These are phyloP conservation scores for Myopa testacea DNA, from an alignment of 2,888 invertebrate genomes.

Conservation along the genomic window DNA sequence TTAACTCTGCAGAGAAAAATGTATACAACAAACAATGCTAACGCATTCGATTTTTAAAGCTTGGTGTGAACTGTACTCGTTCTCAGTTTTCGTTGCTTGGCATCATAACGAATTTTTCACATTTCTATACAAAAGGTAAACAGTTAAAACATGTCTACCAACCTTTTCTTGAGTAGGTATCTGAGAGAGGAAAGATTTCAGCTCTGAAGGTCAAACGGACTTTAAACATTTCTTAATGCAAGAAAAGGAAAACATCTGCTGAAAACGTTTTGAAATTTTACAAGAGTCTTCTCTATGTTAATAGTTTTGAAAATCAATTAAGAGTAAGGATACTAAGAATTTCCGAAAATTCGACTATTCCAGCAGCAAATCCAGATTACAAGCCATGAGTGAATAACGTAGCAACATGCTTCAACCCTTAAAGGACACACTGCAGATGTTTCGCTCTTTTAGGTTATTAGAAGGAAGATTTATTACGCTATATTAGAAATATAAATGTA, in stretches of 20 bases:
- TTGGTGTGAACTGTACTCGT: slow-evolving; percentile 18
- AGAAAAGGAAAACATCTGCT: not conserved
- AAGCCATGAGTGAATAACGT: no score
- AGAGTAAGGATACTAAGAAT: no score
- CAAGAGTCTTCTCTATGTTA: no score
- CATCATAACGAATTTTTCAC: not conserved
- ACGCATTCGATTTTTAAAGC: not conserved
- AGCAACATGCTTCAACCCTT: no score
- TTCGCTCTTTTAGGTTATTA: no score
- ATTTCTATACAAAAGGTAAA: not conserved
- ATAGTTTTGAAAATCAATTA: no score
- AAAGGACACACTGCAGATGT: no score
- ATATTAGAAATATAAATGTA: no score
- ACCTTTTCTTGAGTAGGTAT: not conserved
- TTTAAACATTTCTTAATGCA: not conserved
- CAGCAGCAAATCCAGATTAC: no score
- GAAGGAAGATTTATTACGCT: no score
- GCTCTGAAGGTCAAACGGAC: slow-evolving; percentile 10
- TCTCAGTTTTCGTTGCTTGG: not conserved
- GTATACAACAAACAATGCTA: not conserved
- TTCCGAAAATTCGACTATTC: no score
- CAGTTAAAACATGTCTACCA: not conserved
- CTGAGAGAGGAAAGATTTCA: slow-evolving; percentile 1
- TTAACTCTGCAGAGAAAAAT: not conserved
- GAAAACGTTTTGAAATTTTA: not conserved